A percentile compares a stretch with the other conserved stretches of the same genome.
These are phyloP conservation scores for Pharmacophagus antenor DNA, from an alignment of 2,888 invertebrate species.

Conservation along the genomic window DNA sequence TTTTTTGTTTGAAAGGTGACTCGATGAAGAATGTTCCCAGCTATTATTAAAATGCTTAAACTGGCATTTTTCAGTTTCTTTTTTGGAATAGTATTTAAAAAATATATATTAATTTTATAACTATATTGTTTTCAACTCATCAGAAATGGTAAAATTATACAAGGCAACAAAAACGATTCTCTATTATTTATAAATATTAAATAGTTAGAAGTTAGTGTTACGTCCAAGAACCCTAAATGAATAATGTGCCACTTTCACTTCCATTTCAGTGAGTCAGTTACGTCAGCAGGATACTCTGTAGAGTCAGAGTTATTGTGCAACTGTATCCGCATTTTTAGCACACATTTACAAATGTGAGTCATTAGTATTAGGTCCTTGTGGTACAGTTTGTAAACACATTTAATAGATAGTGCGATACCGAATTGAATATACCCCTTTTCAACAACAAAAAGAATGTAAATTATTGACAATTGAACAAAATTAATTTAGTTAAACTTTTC, in stretches of 20 bases:
- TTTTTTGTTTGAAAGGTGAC: too few species aligned
- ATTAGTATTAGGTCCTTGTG: constrained; percentile 18
- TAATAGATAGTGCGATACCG: background rate
- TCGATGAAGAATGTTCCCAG: too few species aligned
- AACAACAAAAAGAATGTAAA: too few species aligned
- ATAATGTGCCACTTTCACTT: constrained; percentile 73
- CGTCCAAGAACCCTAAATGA: constrained; percentile 38
- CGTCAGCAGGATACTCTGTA: constrained; percentile 63
- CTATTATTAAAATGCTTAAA: too few species aligned
- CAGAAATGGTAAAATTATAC: too few species aligned
- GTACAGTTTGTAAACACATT: constrained; percentile 2
- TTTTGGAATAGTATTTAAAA: too few species aligned
- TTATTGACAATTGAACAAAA: background rate
- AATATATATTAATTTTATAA: too few species aligned
- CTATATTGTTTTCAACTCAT: too few species aligned
- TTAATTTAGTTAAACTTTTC: too few species aligned
- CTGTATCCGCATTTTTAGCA: constrained; percentile 47
- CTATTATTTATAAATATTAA: background rate
- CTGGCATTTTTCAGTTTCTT: too few species aligned
- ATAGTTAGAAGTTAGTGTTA: background rate
- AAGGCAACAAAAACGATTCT: background rate
- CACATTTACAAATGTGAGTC: constrained; percentile 30
- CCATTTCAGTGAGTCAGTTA: constrained; percentile 62
- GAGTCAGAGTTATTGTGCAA: constrained; percentile 64
- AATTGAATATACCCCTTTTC: background rate